Evolutionary conservation across 2,797 vertebrate genomes (phyloP).

Genomic region (Gallinago solitaria): DNA sequence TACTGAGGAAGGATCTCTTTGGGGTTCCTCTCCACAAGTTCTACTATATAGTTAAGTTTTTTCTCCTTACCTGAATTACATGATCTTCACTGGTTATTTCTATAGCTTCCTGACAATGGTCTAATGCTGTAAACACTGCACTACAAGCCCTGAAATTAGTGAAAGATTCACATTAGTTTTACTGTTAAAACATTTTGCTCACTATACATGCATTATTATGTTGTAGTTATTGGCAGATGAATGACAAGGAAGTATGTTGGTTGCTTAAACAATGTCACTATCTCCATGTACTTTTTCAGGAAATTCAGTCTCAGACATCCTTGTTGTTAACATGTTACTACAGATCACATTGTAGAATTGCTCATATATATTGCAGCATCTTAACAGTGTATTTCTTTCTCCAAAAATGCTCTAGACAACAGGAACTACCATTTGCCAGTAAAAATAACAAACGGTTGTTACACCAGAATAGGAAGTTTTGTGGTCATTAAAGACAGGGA

Average conservation of each 20-base stretch:
- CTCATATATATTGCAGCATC: not conserved
- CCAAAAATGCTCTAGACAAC: not conserved
- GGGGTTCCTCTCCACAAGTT: not conserved
- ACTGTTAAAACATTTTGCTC: conserved; percentile 2
- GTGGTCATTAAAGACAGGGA: not conserved
- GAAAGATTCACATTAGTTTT: conserved; percentile 62
- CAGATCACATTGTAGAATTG: not conserved
- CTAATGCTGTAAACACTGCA: conserved; percentile 91
- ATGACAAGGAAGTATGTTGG: not conserved
- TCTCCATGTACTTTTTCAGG: not conserved
- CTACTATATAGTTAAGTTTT: not conserved
- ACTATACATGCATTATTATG: not conserved
- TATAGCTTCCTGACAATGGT: conserved; percentile 93
- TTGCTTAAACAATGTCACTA: not conserved
- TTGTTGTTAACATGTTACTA: not conserved
- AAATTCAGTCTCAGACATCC: not conserved
- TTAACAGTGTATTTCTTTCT: not conserved
- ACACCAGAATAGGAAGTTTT: not conserved
- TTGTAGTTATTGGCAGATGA: not conserved
- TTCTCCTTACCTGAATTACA: conserved; percentile 80
- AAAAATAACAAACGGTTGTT: not conserved
- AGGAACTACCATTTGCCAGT: not conserved
- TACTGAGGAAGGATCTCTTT: not conserved
- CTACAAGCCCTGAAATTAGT: conserved; percentile 88
- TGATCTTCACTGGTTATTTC: conserved; percentile 98